Percentiles rank a stretch among this genome's conserved stretches.
Conservation (phyloP, 2,113 vertebrate species). For the Dicerorhinus sumatrensis region DNA sequence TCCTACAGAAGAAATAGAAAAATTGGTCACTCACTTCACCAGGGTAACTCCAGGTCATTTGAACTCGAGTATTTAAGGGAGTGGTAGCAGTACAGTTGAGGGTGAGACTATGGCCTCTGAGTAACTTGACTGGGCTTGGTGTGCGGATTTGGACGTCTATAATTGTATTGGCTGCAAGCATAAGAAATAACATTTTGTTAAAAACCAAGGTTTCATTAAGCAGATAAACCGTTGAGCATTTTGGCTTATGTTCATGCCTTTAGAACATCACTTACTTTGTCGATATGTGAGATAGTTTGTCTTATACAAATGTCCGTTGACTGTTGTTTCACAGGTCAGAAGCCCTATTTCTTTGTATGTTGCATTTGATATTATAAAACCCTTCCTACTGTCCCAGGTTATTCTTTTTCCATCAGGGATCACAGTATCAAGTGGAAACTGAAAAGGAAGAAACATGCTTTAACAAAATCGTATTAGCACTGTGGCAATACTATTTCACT, state of each 20-base stretch:
- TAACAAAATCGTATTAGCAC: background rate
- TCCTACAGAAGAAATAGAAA: background rate
- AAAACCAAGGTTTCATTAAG: background rate
- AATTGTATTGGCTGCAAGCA: constrained; percentile 91
- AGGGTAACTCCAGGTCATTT: constrained; percentile 95
- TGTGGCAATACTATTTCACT: fast-evolving
- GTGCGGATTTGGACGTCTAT: constrained; percentile 90
- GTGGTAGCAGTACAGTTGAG: constrained; percentile 94
- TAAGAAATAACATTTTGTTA: background rate
- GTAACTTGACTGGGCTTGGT: constrained; percentile 87
- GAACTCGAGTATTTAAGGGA: constrained; percentile 94
- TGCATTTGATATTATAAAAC: constrained; percentile 93
- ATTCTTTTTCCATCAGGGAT: constrained; percentile 91
- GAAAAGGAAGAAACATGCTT: constrained; percentile 65
- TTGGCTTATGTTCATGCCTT: fast-evolving
- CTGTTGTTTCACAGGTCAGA: constrained; percentile 90
- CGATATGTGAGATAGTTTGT: constrained; percentile 91
- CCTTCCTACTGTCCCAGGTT: constrained; percentile 93
- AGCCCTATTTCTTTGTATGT: constrained; percentile 92
- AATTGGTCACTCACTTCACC: constrained; percentile 89
- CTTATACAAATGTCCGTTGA: constrained; percentile 84
- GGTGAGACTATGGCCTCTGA: constrained; percentile 89
- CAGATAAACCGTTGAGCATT: background rate
- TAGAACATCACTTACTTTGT: constrained; percentile 87
- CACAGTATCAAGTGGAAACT: constrained; percentile 88